Conservation (phyloP, 2,113 vertebrate species). For the Platanista minor region DNA sequence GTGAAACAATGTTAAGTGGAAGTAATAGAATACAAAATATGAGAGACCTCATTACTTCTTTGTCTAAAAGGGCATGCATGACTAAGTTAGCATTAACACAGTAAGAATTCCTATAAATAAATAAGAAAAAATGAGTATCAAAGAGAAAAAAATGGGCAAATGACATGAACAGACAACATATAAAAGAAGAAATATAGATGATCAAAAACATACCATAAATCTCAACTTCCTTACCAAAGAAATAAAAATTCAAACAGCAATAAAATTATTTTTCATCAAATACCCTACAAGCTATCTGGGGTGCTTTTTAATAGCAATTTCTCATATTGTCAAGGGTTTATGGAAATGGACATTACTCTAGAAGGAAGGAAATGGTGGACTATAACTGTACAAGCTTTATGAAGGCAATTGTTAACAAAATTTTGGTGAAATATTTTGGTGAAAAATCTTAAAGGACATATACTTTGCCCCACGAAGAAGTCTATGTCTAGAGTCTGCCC, state of each 20-base stretch:
- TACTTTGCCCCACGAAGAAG: not conserved
- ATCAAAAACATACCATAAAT: not conserved
- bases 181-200: not conserved
- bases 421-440: not conserved
- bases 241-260: conserved; percentile 25
- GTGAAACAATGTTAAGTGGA: not conserved
- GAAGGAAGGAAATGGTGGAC: not conserved
- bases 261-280: not conserved
- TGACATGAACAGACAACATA: not conserved
- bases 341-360: not conserved
- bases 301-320: not conserved
- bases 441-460: not conserved
- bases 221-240: not conserved
- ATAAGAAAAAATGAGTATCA: not conserved
- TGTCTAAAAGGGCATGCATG: not conserved
- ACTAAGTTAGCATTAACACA: not conserved
- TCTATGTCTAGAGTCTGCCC: not conserved
- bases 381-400: not conserved
- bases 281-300: not conserved
- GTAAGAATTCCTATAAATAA: not conserved
- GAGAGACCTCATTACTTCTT: not conserved
- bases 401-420: not conserved
- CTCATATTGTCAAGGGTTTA: not conserved
- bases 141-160: not conserved
- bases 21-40: not conserved